phyloP scores from a whole-genome alignment of 2,113 vertebrate genomes.

The Phyllostomus discolor region DNA sequence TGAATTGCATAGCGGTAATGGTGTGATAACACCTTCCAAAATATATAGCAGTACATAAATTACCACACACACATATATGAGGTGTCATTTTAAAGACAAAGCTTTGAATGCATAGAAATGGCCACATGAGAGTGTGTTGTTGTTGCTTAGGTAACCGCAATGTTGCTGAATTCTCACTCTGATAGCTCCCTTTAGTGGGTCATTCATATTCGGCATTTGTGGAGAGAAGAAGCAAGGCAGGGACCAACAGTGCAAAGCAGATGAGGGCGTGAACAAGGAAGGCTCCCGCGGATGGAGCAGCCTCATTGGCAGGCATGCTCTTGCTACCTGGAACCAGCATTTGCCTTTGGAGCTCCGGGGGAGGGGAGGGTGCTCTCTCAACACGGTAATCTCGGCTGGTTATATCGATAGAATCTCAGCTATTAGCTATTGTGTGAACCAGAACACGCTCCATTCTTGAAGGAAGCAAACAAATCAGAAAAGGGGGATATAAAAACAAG shows the following conservation, averaged over 20 bases:
- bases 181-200: constrained; percentile 9
- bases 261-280: constrained; percentile 71
- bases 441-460: constrained; percentile 39
- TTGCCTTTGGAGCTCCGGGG: constrained; percentile 74
- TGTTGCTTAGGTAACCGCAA: constrained; percentile 38
- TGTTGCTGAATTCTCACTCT: background rate
- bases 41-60: background rate
- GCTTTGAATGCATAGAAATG: background rate
- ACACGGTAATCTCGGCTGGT: constrained; percentile 64
- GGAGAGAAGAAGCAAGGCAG: constrained; percentile 63
- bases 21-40: background rate
- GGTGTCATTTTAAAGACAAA: background rate
- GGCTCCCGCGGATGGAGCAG: constrained; percentile 55
- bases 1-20: background rate
- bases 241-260: constrained; percentile 69
- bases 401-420: constrained; percentile 69
- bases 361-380: constrained; percentile 63
- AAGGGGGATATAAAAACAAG: constrained; percentile 51
- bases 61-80: background rate
- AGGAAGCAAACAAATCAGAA: constrained; percentile 46
- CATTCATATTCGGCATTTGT: constrained; percentile 23
- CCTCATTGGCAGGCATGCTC: constrained; percentile 68
- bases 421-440: constrained; percentile 60
- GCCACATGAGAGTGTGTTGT: background rate
- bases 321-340: constrained; percentile 71